Conservation (phyloP, 2,113 vertebrate genomes). For the Toxotes chatareus region DNA sequence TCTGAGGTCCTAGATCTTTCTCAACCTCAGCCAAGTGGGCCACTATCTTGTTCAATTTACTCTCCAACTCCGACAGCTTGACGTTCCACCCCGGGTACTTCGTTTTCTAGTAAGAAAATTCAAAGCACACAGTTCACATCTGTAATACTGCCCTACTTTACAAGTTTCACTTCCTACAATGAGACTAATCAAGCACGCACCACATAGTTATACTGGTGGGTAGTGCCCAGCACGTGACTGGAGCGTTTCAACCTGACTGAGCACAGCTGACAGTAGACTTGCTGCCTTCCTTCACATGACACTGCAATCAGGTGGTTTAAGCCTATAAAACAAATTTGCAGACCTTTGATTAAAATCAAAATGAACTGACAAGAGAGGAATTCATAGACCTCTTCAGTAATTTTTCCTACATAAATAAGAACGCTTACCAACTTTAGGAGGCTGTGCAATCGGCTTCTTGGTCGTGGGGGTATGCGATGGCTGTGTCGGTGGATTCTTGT, state of each 20-base stretch:
- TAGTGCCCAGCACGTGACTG: neutral
- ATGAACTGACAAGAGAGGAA: neutral
- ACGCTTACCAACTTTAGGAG: constrained; percentile 57
- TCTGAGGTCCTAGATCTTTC: neutral
- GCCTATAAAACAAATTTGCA: constrained; percentile 45
- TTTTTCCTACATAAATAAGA: neutral
- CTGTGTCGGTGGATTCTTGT: neutral
- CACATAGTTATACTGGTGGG: constrained; percentile 63
- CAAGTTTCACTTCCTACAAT: neutral
- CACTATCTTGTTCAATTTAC: constrained; percentile 16
- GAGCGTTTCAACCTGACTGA: constrained; percentile 24
- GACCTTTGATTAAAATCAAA: neutral
- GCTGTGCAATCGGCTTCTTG: neutral
- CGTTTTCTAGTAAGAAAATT: constrained; percentile 39
- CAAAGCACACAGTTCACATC: neutral
- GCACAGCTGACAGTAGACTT: constrained; percentile 72
- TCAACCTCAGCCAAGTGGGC: constrained; percentile 47
- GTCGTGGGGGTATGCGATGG: neutral
- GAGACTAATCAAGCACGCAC: constrained; percentile 30
- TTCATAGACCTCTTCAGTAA: neutral
- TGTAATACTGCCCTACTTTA: neutral
- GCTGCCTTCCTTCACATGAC: constrained; percentile 28
- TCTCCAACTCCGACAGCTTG: neutral
- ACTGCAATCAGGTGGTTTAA: constrained; percentile 42
- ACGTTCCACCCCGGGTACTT: constrained; percentile 35